Conservation (phyloP, 2,797 vertebrate species). For the Chromobotia macracanthus region DNA sequence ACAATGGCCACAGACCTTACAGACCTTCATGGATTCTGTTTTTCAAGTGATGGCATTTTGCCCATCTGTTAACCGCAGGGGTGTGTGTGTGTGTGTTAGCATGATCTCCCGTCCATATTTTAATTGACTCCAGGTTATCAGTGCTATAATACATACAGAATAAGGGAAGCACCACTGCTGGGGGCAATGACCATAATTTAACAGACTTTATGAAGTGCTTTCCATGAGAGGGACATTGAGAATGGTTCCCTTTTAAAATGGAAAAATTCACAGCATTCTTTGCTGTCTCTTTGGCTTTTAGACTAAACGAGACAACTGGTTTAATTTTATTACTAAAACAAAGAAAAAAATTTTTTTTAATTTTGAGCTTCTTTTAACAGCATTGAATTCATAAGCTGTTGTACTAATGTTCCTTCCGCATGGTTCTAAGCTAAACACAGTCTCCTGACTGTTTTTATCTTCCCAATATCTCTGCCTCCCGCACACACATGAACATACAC, state of each 20-base stretch:
- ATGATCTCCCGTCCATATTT: slow-evolving; percentile 28
- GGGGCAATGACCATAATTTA: slow-evolving; percentile 36
- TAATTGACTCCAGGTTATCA: slow-evolving; percentile 55
- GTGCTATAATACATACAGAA: slow-evolving; percentile 29
- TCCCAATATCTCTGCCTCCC: not conserved
- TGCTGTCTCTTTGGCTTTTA: not conserved
- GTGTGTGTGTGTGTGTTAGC: slow-evolving; percentile 34
- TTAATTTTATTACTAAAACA: slow-evolving; percentile 15
- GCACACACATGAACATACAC: slow-evolving; percentile 36
- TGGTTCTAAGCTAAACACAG: slow-evolving; percentile 24
- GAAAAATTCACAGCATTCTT: slow-evolving; percentile 1
- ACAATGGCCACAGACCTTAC: slow-evolving; percentile 71
- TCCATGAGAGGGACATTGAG: slow-evolving; percentile 36
- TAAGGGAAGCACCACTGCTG: slow-evolving; percentile 15
- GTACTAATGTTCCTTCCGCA: slow-evolving; percentile 25
- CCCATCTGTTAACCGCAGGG: slow-evolving; percentile 41
- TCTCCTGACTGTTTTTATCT: slow-evolving; percentile 25
- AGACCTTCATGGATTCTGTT: slow-evolving; percentile 66
- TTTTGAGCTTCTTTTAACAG: slow-evolving; percentile 34
- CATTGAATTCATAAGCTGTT: slow-evolving; percentile 35
- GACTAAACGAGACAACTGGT: not conserved
- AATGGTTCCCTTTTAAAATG: slow-evolving; percentile 7
- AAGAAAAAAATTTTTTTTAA: too few relatives aligned
- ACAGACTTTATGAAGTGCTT: slow-evolving; percentile 27
- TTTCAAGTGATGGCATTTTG: slow-evolving; percentile 57